A percentile compares a stretch with the other conserved stretches of the same genome.
Evolutionary conservation across 2,888 invertebrate genomes (phyloP).

Genomic region (Amphipyra berbera): DNA sequence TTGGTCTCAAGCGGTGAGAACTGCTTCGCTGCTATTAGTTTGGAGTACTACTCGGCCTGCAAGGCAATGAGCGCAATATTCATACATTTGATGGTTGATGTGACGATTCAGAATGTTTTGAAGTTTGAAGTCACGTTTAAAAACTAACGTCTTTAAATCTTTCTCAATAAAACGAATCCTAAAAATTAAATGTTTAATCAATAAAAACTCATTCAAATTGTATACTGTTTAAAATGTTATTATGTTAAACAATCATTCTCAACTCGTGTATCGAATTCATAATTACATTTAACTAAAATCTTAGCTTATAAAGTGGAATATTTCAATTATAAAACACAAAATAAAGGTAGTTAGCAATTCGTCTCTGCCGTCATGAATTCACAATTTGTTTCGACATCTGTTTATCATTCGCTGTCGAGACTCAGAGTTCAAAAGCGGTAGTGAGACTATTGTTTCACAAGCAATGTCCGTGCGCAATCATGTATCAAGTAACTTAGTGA

Average conservation of each 20-base stretch:
- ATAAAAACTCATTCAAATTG: background rate
- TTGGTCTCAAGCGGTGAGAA: conserved; percentile 27
- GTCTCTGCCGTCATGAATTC: conserved; percentile 57
- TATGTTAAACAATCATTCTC: conserved; percentile 3
- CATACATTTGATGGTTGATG: background rate
- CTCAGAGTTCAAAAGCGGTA: conserved; percentile 62
- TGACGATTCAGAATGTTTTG: no score
- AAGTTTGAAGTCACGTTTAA: background rate
- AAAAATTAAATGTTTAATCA: conserved; percentile 2
- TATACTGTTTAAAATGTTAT: background rate
- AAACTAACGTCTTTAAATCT: background rate
- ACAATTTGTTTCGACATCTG: conserved; percentile 70
- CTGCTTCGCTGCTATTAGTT: conserved; percentile 14
- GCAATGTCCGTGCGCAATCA: conserved; percentile 63
- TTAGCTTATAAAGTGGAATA: conserved; percentile 36
- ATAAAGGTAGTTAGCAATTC: conserved; percentile 46
- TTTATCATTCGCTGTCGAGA: conserved; percentile 64
- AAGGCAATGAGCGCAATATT: background rate
- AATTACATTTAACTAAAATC: conserved; percentile 40
- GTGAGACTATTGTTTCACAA: conserved; percentile 70
- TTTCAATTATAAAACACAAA: conserved; percentile 45
- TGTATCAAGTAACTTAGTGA: conserved; percentile 63
- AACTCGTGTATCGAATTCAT: conserved; percentile 30
- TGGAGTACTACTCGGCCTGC: conserved; percentile 4
- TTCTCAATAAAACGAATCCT: background rate